Conservation (phyloP, 2,888 invertebrate genomes). For the Plagiodera versicolora region DNA sequence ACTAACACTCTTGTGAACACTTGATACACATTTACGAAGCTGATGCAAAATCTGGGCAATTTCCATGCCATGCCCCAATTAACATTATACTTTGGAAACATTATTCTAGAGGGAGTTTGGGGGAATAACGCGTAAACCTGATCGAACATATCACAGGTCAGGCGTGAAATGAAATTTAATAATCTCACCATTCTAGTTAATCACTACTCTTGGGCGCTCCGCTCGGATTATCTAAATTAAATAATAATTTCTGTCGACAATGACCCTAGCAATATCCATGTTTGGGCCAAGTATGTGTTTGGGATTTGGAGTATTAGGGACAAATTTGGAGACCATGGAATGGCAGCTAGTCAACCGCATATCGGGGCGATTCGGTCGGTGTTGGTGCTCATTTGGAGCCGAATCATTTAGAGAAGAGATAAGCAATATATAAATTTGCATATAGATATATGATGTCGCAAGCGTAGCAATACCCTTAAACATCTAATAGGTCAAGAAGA, state of each 20-base stretch:
- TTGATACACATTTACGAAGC: too few relatives aligned
- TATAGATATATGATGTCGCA: too few relatives aligned
- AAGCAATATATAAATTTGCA: neutral
- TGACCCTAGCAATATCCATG: slow-evolving; percentile 30
- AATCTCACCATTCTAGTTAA: slow-evolving; percentile 50
- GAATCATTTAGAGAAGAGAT: neutral
- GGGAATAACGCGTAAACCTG: slow-evolving; percentile 36
- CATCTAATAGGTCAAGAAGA: too few relatives aligned
- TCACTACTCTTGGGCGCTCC: slow-evolving; percentile 46
- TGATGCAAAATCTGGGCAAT: slow-evolving; percentile 23
- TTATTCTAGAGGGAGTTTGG: slow-evolving; percentile 22
- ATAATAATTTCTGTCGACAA: slow-evolving; percentile 47
- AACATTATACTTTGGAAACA: slow-evolving; percentile 14
- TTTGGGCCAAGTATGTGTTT: slow-evolving; percentile 26
- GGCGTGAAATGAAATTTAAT: slow-evolving; percentile 51
- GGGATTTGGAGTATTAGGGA: slow-evolving; percentile 29
- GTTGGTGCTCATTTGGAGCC: neutral
- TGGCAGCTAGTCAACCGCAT: slow-evolving; percentile 19
- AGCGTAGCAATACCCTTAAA: too few relatives aligned
- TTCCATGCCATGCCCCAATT: slow-evolving; percentile 25
- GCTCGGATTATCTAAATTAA: slow-evolving; percentile 51
- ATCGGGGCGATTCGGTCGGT: slow-evolving; percentile 19
- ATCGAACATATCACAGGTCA: slow-evolving; percentile 49
- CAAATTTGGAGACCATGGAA: slow-evolving; percentile 30
- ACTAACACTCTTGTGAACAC: too few relatives aligned